Evolutionary conservation across 1,140 invertebrate species (phyloP).

Genomic region (Brachystomella parvula): DNA sequence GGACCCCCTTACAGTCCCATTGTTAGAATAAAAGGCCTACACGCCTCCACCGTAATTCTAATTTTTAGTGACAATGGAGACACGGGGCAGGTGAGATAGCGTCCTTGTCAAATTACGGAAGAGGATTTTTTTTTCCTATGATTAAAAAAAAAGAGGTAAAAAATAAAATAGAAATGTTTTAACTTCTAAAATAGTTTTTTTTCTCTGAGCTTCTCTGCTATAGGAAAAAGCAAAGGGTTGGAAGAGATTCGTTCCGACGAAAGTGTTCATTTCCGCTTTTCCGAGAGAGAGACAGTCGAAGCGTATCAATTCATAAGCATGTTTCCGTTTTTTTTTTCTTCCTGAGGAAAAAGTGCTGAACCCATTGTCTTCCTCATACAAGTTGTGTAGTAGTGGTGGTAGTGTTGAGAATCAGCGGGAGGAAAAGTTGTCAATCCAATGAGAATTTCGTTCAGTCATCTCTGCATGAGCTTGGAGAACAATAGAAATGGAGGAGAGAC

Average conservation of each 20-base stretch:
- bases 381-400: too few relatives aligned
- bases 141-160: not conserved
- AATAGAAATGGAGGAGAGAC: not conserved
- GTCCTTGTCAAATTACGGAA: too few relatives aligned
- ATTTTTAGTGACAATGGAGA: too few relatives aligned
- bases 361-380: not conserved
- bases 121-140: too few relatives aligned
- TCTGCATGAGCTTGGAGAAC: not conserved
- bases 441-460: conserved; percentile 7
- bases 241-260: conserved; percentile 23
- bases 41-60: too few relatives aligned
- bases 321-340: conserved; percentile 33
- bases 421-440: not conserved
- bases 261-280: conserved; percentile 39
- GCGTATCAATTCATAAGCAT: conserved; percentile 39
- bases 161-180: not conserved
- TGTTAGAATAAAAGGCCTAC: too few relatives aligned
- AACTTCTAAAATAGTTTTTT: not conserved
- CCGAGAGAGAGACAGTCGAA: conserved; percentile 32
- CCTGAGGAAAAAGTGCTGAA: not conserved
- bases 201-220: too few relatives aligned
- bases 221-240: not conserved
- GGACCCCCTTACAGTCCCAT: too few relatives aligned
- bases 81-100: too few relatives aligned
- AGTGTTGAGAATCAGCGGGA: not conserved